Conservation (phyloP, 2,113 vertebrate species). For the Eudyptes chrysolophus region DNA sequence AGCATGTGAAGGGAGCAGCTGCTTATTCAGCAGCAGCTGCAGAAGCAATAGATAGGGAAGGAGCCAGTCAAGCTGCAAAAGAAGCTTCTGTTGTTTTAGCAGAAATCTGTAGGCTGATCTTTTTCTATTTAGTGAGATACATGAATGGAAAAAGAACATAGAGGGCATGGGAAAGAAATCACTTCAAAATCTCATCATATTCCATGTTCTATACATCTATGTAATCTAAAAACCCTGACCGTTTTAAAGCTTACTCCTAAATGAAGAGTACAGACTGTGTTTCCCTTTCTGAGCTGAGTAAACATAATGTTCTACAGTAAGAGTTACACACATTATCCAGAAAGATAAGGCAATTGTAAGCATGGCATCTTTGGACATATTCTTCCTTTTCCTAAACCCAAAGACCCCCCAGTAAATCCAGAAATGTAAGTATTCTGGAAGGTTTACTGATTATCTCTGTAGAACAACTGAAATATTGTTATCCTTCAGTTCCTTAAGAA, state of each 20-base stretch:
- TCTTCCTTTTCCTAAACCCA: not conserved
- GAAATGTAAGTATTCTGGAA: not conserved
- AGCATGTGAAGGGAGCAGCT: constrained; percentile 46
- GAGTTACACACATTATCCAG: not conserved
- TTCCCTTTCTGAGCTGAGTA: not conserved
- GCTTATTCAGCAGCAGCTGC: constrained; percentile 49
- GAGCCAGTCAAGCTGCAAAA: constrained; percentile 45
- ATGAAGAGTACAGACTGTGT: not conserved
- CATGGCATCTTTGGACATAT: not conserved
- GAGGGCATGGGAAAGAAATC: not conserved
- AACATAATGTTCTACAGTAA: not conserved
- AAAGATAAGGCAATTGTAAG: not conserved
- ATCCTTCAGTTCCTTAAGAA: not conserved
- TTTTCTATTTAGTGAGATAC: not conserved
- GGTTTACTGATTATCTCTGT: not conserved
- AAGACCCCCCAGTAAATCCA: not conserved
- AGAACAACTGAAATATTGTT: not conserved
- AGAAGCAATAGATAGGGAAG: not conserved
- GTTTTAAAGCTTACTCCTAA: not conserved
- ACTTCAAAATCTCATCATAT: not conserved
- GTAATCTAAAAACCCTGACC: not conserved
- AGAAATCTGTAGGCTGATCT: constrained; percentile 20
- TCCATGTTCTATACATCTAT: not conserved
- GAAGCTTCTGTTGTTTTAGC: constrained; percentile 39
- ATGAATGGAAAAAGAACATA: not conserved